Conservation (phyloP, 2,797 vertebrate genomes). For the Sebastes melanostomus region DNA sequence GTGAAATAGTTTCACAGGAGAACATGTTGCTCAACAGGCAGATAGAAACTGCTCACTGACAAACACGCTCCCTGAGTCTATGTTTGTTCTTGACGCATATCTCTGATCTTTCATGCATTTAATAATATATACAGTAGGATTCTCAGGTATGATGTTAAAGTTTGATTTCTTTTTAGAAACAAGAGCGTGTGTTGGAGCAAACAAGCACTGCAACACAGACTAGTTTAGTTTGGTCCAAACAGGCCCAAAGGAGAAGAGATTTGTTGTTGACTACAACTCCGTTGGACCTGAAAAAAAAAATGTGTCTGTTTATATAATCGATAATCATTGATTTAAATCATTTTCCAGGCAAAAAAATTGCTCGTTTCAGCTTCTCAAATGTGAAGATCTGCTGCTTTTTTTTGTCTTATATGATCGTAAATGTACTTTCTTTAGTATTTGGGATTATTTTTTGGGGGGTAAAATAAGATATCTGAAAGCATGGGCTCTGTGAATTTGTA, state of each 20-base stretch:
- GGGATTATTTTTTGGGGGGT: background rate
- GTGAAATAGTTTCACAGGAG: conserved; percentile 51
- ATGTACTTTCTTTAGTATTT: background rate
- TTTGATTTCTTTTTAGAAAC: background rate
- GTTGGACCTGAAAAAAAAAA: background rate
- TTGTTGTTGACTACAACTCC: background rate
- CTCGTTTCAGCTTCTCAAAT: background rate
- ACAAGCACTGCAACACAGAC: background rate
- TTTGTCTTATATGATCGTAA: background rate
- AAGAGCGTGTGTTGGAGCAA: background rate
- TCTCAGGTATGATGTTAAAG: background rate
- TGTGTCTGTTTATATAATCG: background rate
- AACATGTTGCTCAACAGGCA: conserved; percentile 63
- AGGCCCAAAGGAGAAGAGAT: background rate
- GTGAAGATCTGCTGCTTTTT: background rate
- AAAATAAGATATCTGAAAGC: background rate
- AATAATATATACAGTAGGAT: background rate
- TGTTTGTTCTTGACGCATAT: background rate
- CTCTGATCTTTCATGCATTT: background rate
- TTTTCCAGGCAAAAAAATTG: background rate
- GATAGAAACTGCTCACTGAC: conserved; percentile 14
- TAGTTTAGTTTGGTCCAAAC: background rate
- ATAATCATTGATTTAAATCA: background rate
- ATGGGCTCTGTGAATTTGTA: background rate
- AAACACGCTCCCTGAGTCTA: conserved; percentile 22